Conservation (phyloP, 2,113 vertebrate species). For the Indri indri region DNA sequence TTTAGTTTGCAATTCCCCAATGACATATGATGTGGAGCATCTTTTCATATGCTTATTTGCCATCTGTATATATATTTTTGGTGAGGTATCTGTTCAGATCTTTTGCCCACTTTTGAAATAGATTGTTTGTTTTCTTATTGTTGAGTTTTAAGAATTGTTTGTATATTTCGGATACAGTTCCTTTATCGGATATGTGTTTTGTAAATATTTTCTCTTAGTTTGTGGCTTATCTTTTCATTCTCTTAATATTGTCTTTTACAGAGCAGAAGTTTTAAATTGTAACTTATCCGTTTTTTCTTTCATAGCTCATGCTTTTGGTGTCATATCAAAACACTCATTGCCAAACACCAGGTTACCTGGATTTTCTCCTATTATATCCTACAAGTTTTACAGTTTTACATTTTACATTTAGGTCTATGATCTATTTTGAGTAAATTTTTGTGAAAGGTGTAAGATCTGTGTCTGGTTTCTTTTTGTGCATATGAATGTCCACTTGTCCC, state of each 20-base stretch:
- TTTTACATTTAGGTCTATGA: background rate
- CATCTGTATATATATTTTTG: background rate
- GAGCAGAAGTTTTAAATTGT: background rate
- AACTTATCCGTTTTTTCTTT: background rate
- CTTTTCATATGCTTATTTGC: background rate
- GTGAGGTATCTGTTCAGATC: background rate
- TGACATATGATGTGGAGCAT: background rate
- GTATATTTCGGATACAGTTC: background rate
- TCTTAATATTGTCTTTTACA: background rate
- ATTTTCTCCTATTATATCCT: background rate
- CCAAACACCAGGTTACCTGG: background rate
- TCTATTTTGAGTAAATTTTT: background rate
- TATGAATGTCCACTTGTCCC: background rate
- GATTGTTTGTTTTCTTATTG: conserved; percentile 10
- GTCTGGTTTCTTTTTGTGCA: background rate
- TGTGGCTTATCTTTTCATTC: background rate
- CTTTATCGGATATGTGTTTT: background rate
- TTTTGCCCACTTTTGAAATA: background rate
- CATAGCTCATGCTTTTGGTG: background rate
- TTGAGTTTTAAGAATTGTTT: background rate
- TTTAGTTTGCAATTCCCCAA: background rate
- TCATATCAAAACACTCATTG: background rate
- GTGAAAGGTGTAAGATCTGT: background rate
- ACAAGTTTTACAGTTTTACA: background rate
- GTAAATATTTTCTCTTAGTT: background rate